These are phyloP conservation scores for Notarius quadriscutis DNA, from an alignment of 2,113 vertebrate genomes.

Conservation along the genomic window DNA sequence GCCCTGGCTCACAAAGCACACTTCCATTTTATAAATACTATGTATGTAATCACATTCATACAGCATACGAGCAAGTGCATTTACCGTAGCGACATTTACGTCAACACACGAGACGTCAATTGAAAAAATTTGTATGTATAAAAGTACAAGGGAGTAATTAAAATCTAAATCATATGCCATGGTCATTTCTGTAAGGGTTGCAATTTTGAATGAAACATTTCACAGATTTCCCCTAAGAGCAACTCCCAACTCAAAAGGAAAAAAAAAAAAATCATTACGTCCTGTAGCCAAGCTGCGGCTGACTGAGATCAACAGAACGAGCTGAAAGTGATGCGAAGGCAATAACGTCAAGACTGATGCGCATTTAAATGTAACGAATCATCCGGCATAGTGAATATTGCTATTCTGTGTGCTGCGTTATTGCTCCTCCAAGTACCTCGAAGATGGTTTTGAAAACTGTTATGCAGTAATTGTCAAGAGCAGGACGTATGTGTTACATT, in stretches of 20 bases:
- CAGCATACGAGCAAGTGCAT: not conserved
- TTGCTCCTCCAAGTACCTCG: not conserved
- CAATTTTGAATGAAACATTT: not conserved
- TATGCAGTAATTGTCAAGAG: slow-evolving; percentile 5
- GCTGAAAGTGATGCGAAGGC: not conserved
- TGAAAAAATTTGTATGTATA: too few species aligned
- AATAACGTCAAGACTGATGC: not conserved
- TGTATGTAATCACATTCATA: not conserved
- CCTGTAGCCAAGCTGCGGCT: not conserved
- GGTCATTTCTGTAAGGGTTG: not conserved
- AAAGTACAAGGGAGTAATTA: not conserved
- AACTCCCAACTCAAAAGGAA: not conserved
- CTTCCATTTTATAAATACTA: not conserved
- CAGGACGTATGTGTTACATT: not conserved
- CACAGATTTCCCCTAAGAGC: not conserved
- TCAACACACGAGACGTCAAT: too few species aligned
- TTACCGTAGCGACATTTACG: not conserved
- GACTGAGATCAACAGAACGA: not conserved
- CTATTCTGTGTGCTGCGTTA: not conserved
- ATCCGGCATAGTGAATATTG: not conserved
- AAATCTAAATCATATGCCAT: not conserved
- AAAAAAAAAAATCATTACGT: not conserved
- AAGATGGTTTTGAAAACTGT: not conserved
- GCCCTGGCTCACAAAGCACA: not conserved
- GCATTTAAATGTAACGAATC: slow-evolving; percentile 1